These are phyloP conservation scores for Oxystoma pomonae DNA, from an alignment of 2,888 invertebrate genomes.

Conservation along the genomic window DNA sequence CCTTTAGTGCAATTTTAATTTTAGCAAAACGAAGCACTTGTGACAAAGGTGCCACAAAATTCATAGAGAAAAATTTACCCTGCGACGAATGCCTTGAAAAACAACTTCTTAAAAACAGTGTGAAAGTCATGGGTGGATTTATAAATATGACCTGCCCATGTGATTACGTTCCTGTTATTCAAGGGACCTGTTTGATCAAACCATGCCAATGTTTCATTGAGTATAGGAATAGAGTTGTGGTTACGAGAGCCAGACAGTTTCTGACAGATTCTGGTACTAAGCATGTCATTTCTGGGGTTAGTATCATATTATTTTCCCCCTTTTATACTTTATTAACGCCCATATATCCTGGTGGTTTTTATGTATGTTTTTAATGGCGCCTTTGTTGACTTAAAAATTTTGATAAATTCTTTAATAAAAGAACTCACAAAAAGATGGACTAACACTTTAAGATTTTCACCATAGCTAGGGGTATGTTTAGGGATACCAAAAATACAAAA, in stretches of 20 bases:
- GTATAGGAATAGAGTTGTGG: conserved; percentile 27
- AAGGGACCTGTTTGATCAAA: conserved; percentile 26
- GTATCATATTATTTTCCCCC: too few species aligned
- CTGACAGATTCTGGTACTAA: conserved; percentile 19
- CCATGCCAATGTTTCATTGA: conserved; percentile 33
- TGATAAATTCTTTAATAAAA: too few species aligned
- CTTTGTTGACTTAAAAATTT: too few species aligned
- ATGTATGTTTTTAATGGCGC: too few species aligned
- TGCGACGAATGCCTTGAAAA: conserved; percentile 18
- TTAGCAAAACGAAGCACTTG: conserved; percentile 12
- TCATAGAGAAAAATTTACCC: conserved; percentile 8
- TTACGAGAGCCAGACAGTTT: conserved; percentile 20
- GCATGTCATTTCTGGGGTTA: conserved; percentile 15
- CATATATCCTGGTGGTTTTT: too few species aligned
- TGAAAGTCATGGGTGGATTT: conserved; percentile 29
- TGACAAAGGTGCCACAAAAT: conserved; percentile 15
- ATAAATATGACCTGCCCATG: conserved; percentile 18
- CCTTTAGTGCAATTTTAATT: too few species aligned
- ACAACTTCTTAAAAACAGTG: conserved; percentile 17
- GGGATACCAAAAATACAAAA: too few species aligned
- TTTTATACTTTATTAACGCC: too few species aligned
- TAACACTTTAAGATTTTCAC: too few species aligned
- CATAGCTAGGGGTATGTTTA: too few species aligned
- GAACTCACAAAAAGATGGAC: too few species aligned
- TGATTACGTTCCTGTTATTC: conserved; percentile 32